phyloP scores from a whole-genome alignment of 2,113 vertebrate genomes.

The Silurus glanis region DNA sequence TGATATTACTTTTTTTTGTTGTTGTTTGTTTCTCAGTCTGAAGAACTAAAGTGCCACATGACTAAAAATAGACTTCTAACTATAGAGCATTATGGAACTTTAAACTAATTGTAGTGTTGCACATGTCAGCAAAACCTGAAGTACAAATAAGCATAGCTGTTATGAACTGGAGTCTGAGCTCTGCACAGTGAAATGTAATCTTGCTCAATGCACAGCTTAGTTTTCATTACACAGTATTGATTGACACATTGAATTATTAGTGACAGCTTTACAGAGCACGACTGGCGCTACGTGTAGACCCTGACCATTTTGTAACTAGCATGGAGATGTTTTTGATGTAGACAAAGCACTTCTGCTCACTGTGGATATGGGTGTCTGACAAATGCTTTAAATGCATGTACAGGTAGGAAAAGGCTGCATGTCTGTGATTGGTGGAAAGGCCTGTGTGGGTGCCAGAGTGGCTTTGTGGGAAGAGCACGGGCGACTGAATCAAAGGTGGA shows the following conservation, averaged over 20 bases:
- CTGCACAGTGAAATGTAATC: neutral
- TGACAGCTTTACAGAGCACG: neutral
- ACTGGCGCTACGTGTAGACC: neutral
- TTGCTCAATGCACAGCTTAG: neutral
- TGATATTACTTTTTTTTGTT: neutral
- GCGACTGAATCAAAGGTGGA: conserved; percentile 80
- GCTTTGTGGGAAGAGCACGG: conserved; percentile 82
- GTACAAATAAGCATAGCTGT: neutral
- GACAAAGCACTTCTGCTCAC: neutral
- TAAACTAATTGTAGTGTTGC: conserved; percentile 15
- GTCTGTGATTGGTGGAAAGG: conserved; percentile 81
- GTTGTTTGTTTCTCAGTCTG: conserved; percentile 12
- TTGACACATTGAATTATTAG: neutral
- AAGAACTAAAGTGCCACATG: neutral
- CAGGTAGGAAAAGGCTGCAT: conserved; percentile 79
- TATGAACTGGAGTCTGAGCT: neutral
- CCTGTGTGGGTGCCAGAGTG: conserved; percentile 75
- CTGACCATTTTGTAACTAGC: neutral
- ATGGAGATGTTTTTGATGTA: neutral
- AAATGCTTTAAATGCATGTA: neutral
- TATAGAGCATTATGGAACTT: conserved; percentile 35
- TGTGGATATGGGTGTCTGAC: too few relatives aligned
- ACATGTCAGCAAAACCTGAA: neutral
- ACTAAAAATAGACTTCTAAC: conserved; percentile 35
- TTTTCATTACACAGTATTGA: neutral